Conservation (phyloP, 2,797 vertebrate genomes). For the Crocodylus rhombifer region DNA sequence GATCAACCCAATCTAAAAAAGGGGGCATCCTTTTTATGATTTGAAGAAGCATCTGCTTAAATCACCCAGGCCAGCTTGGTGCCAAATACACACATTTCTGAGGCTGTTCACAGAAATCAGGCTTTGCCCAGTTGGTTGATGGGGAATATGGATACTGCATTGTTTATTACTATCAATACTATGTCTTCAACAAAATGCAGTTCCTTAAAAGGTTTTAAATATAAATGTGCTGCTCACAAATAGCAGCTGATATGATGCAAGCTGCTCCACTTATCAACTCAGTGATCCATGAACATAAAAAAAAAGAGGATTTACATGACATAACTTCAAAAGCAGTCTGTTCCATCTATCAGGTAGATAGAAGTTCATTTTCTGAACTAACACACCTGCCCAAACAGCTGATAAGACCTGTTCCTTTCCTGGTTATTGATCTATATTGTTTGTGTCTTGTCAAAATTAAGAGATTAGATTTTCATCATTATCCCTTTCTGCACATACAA, state of each 20-base stretch:
- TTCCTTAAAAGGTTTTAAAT: not conserved
- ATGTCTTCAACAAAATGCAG: too few species aligned
- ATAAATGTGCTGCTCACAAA: not conserved
- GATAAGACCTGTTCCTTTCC: not conserved
- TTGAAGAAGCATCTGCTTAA: too few species aligned
- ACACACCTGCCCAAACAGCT: not conserved
- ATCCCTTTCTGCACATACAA: not conserved
- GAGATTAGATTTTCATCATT: not conserved
- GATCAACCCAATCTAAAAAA: too few species aligned
- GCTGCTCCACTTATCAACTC: not conserved
- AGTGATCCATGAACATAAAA: not conserved
- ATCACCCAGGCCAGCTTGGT: too few species aligned
- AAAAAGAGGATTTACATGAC: not conserved
- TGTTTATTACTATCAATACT: too few species aligned
- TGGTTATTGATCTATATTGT: not conserved
- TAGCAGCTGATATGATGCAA: fast-evolving
- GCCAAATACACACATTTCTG: too few species aligned
- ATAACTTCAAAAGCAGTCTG: not conserved
- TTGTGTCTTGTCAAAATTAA: not conserved
- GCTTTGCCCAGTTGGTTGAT: too few species aligned
- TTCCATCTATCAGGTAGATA: not conserved
- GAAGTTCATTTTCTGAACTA: not conserved
- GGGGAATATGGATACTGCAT: too few species aligned
- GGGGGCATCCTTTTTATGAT: too few species aligned
- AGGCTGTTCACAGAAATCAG: too few species aligned